phyloP scores from a whole-genome alignment of 2,113 vertebrate genomes.

The Corvus moneduloides region DNA sequence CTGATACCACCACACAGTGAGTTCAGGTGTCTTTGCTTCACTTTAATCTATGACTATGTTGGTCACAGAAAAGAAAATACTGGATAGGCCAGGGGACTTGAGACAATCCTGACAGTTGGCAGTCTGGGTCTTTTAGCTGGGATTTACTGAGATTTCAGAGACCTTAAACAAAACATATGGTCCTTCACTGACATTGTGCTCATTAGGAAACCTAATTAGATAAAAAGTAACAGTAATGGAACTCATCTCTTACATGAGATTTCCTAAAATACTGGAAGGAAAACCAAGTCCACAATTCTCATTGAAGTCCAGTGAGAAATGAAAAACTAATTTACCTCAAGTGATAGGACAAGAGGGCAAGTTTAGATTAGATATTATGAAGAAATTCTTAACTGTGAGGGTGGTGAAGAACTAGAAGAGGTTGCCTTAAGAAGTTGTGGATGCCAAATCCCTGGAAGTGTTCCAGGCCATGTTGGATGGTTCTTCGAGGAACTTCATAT shows the following conservation, averaged over 20 bases:
- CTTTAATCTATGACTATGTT: neutral
- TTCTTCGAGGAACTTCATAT: neutral
- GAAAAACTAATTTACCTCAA: neutral
- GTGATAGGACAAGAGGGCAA: neutral
- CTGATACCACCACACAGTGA: neutral
- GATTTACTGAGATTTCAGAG: neutral
- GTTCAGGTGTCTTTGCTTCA: neutral
- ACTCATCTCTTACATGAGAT: neutral
- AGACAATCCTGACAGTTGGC: neutral
- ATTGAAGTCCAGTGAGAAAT: neutral
- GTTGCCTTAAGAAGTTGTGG: neutral
- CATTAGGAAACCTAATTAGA: neutral
- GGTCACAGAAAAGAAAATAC: neutral
- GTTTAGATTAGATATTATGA: neutral
- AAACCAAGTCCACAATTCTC: rapidly evolving
- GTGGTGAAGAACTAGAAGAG: neutral
- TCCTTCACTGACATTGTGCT: neutral
- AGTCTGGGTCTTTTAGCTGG: neutral
- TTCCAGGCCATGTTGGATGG: neutral
- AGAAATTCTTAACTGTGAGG: neutral
- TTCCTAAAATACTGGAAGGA: neutral
- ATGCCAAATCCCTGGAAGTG: neutral
- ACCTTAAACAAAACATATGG: neutral
- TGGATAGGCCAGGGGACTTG: neutral
- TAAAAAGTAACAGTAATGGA: neutral